A percentile compares a stretch with the other conserved stretches of the same genome.
Evolutionary conservation across 2,797 vertebrate species (phyloP).

Genomic region (Poeciliopsis turneri): DNA sequence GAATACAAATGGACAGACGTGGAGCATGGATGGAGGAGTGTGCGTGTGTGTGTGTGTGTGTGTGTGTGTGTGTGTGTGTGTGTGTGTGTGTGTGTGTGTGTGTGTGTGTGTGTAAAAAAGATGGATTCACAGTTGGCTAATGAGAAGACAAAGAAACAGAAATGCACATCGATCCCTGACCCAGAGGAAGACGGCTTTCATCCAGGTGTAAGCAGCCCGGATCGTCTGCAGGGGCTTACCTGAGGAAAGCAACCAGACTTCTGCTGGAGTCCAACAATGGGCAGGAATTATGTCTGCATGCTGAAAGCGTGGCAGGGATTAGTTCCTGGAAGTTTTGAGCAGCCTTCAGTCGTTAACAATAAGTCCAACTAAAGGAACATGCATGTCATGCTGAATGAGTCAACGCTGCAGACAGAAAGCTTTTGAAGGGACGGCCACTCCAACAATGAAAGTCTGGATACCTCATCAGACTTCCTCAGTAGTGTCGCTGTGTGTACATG

Average conservation of each 20-base stretch:
- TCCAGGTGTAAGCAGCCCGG: conserved; percentile 48
- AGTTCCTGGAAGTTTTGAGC: conserved; percentile 30
- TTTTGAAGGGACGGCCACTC: not conserved
- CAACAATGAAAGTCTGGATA: not conserved
- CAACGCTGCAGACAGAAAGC: conserved; percentile 19
- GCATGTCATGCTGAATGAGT: conserved; percentile 43
- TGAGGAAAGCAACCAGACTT: conserved; percentile 51
- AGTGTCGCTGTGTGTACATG: not conserved
- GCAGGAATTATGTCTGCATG: conserved; percentile 3
- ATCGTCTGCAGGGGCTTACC: conserved; percentile 50
- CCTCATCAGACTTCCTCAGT: not conserved
- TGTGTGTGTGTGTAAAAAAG: conserved; percentile 53
- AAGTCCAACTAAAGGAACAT: conserved; percentile 7
- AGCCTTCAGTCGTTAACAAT: conserved; percentile 25
- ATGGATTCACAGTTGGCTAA: conserved; percentile 76
- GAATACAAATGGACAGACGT: conserved; percentile 80
- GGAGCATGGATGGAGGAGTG: conserved; percentile 47
- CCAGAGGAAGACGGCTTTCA: conserved; percentile 58
- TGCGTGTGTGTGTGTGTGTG: conserved; percentile 27
- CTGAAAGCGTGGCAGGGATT: conserved; percentile 15
- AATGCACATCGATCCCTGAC: conserved; percentile 76
- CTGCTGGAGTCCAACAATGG: conserved; percentile 29
- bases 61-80: not conserved
- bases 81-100: conserved; percentile 18
- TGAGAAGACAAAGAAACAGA: conserved; percentile 77